Percentiles rank a stretch among this genome's conserved stretches.
Evolutionary conservation across 30 jellyfish, hydroid and myxozoan species (phyloP).

Genomic region (Phacellophora camtschatica): DNA sequence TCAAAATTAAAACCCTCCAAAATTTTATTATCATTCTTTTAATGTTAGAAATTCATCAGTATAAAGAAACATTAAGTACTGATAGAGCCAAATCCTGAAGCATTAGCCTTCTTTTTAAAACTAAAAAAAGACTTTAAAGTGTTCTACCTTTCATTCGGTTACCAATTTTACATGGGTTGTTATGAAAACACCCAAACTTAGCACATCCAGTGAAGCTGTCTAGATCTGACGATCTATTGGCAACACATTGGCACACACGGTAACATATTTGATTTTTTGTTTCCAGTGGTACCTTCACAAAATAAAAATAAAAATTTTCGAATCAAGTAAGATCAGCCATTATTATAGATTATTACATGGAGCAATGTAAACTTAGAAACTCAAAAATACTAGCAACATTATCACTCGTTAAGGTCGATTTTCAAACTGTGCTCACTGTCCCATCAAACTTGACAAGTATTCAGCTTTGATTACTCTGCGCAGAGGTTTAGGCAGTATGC

Average conservation of each 20-base stretch:
- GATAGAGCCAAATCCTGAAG: background rate
- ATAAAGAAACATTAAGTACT: background rate
- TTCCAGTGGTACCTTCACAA: background rate
- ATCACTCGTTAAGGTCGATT: no score
- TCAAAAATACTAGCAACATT: no score
- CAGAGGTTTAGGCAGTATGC: no score
- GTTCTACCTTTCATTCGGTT: constrained; percentile 1
- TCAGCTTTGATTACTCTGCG: no score
- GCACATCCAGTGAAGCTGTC: background rate
- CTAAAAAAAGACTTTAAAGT: background rate
- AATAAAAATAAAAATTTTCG: background rate
- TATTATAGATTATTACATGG: no score
- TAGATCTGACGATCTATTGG: background rate
- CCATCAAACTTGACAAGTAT: no score
- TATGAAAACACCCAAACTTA: background rate
- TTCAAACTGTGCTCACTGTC: no score
- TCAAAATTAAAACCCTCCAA: no score
- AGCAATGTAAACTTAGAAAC: no score
- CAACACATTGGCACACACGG: constrained; percentile 35
- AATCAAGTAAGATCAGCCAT: no score
- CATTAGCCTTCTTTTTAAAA: background rate
- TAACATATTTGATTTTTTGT: constrained; percentile 4
- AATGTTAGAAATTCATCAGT: no score
- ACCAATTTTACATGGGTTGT: constrained; percentile 4
- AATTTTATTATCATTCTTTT: no score